These are phyloP conservation scores for Apamea monoglypha DNA, from an alignment of 2,888 invertebrate genomes.

Conservation along the genomic window DNA sequence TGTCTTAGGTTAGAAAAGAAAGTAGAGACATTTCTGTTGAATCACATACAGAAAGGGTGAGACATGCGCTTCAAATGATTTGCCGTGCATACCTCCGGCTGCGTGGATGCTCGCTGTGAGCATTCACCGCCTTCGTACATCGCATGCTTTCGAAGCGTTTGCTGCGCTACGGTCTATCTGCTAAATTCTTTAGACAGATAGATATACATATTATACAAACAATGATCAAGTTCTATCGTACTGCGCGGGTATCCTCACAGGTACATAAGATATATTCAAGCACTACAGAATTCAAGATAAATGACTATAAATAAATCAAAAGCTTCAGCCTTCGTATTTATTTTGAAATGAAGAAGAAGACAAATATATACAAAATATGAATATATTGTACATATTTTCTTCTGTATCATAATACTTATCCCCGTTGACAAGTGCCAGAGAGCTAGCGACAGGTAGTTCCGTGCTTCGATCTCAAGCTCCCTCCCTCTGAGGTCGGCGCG, in stretches of 20 bases:
- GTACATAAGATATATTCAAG: neutral
- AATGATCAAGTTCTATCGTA: neutral
- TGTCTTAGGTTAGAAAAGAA: conserved; percentile 18
- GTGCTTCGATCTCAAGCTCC: conserved; percentile 33
- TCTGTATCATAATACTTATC: neutral
- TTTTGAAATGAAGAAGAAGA: neutral
- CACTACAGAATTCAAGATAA: neutral
- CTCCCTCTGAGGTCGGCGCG: conserved; percentile 39
- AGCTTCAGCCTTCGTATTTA: neutral
- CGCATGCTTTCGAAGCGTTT: neutral
- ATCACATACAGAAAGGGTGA: neutral
- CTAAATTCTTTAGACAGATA: neutral
- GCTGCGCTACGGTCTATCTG: neutral
- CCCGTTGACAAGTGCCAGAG: conserved; percentile 31
- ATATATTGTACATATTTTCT: neutral
- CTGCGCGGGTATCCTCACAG: too few species aligned
- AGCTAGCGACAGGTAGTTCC: conserved; percentile 31
- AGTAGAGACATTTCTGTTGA: neutral
- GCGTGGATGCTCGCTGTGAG: neutral
- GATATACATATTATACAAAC: neutral
- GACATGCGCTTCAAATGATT: neutral
- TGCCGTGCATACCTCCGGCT: neutral
- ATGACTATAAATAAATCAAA: neutral
- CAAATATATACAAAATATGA: neutral
- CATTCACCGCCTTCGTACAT: neutral